A percentile compares a stretch with the other conserved stretches of the same genome.
phyloP scores from a whole-genome alignment of 2,113 vertebrate genomes.

The Triplophysa dalaica region DNA sequence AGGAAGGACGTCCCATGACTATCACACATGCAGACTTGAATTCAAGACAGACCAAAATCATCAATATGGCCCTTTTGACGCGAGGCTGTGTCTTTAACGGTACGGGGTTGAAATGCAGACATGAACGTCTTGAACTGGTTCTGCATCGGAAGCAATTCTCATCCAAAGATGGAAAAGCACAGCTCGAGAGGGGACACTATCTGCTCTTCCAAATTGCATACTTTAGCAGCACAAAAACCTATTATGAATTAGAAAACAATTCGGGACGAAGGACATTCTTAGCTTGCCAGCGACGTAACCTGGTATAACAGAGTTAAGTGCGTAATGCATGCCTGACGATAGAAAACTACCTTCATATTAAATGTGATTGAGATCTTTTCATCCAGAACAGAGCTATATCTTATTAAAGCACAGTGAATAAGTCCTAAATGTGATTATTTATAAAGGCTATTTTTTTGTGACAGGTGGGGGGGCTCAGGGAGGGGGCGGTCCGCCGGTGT shows the following conservation, averaged over 20 bases:
- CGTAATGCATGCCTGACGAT: conserved; percentile 52
- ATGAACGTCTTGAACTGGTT: conserved; percentile 48
- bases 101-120: conserved; percentile 28
- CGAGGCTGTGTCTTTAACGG: conserved; percentile 44
- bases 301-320: conserved; percentile 45
- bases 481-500: neutral
- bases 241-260: conserved; percentile 38
- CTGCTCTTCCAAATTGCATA: conserved; percentile 56
- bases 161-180: conserved; percentile 37
- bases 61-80: conserved; percentile 36
- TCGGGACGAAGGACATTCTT: conserved; percentile 45
- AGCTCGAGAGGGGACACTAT: conserved; percentile 41
- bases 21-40: conserved; percentile 22
- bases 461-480: neutral
- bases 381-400: conserved; percentile 51
- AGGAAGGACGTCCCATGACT: conserved; percentile 28
- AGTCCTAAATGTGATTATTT: conserved; percentile 45
- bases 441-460: conserved; percentile 31
- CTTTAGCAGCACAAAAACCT: conserved; percentile 51
- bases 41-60: conserved; percentile 20
- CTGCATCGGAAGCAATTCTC: conserved; percentile 42
- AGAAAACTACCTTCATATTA: conserved; percentile 49
- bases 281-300: conserved; percentile 43
- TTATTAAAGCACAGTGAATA: conserved; percentile 53
- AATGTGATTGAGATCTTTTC: conserved; percentile 46